These are phyloP conservation scores for Nestor notabilis DNA, from an alignment of 2,113 vertebrate genomes.

Conservation along the genomic window DNA sequence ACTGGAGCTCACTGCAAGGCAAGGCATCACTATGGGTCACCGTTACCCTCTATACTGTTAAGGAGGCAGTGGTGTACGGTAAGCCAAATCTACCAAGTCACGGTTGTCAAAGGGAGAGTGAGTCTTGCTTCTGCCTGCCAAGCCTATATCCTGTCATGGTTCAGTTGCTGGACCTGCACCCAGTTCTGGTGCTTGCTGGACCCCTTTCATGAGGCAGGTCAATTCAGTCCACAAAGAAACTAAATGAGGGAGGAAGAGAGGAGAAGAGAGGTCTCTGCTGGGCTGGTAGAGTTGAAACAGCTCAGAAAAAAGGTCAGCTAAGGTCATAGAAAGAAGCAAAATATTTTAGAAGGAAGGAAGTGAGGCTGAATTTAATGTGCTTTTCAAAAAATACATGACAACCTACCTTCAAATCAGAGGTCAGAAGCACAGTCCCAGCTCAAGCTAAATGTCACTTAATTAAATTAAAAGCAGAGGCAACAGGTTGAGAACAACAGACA, in stretches of 20 bases:
- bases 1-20: background rate
- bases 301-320: background rate
- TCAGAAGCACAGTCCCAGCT: background rate
- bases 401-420: background rate
- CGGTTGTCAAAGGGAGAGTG: background rate
- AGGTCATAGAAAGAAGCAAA: background rate
- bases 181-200: background rate
- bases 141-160: background rate
- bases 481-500: background rate
- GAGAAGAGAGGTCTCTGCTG: background rate
- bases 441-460: slow-evolving; percentile 2
- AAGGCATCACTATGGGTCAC: background rate
- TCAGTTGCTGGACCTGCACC: background rate
- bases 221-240: background rate
- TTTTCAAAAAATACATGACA: background rate
- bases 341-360: background rate
- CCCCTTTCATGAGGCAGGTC: background rate
- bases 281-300: background rate
- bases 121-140: background rate
- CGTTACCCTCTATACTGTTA: background rate
- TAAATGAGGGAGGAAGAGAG: fast-evolving
- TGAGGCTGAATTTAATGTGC: background rate
- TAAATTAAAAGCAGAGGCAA: slow-evolving; percentile 21
- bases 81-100: background rate
- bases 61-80: background rate